Conservation (phyloP, 2,888 invertebrate species). For the Metacarcinus magister region DNA sequence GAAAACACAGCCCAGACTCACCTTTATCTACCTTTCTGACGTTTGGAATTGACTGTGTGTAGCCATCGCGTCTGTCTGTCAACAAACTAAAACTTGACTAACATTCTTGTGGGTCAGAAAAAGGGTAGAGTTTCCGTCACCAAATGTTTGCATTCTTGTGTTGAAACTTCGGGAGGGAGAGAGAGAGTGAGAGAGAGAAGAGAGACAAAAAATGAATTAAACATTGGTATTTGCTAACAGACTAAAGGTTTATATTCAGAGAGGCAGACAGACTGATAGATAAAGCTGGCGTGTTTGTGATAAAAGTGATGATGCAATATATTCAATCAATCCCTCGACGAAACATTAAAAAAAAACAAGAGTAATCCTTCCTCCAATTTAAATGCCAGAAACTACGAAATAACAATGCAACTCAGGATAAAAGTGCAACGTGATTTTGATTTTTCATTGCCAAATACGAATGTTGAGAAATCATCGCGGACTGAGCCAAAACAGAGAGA, state of each 20-base stretch:
- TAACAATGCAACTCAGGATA: neutral
- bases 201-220: neutral
- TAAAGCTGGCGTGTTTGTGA: neutral
- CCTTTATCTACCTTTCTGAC: neutral
- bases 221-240: no score
- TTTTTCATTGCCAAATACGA: neutral
- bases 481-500: neutral
- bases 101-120: neutral
- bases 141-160: neutral
- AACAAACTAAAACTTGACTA: neutral
- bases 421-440: neutral
- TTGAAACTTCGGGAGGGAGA: neutral
- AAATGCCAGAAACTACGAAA: neutral
- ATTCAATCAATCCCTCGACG: neutral
- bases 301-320: neutral
- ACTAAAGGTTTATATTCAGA: neutral
- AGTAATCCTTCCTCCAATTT: slow-evolving; percentile 17
- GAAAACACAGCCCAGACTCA: neutral
- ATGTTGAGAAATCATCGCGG: neutral
- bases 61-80: neutral
- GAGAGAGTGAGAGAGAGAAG: slow-evolving; percentile 18
- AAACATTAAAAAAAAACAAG: neutral
- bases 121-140: neutral
- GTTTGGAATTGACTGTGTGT: neutral
- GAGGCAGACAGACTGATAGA: neutral